Evolutionary conservation across 2,888 invertebrate species (phyloP).

Genomic region (Venusia cambrica): DNA sequence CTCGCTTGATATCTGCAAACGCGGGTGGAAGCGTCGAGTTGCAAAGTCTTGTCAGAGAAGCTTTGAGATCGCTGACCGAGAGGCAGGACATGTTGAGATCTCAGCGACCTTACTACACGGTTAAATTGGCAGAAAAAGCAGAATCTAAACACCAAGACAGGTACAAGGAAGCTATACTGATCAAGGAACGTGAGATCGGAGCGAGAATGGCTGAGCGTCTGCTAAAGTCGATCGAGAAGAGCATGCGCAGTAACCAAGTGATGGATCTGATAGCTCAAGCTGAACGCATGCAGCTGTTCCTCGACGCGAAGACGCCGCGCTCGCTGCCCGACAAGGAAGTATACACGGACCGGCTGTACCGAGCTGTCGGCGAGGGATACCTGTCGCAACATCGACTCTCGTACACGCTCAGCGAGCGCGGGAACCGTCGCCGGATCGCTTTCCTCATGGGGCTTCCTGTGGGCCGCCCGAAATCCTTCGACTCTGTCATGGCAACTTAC

Average conservation of each 20-base stretch:
- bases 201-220: constrained; percentile 59
- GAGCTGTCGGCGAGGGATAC: constrained; percentile 68
- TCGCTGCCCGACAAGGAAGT: constrained; percentile 66
- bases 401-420: constrained; percentile 66
- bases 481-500: constrained; percentile 73
- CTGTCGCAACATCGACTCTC: constrained; percentile 64
- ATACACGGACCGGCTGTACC: constrained; percentile 65
- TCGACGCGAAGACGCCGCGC: constrained; percentile 62
- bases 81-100: constrained; percentile 69
- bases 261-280: constrained; percentile 67
- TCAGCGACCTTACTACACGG: constrained; percentile 69
- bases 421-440: constrained; percentile 68
- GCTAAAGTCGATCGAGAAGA: constrained; percentile 57
- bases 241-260: constrained; percentile 53
- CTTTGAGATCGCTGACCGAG: constrained; percentile 57
- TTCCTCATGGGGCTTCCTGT: constrained; percentile 70
- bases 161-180: constrained; percentile 56
- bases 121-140: constrained; percentile 66
- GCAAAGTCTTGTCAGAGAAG: constrained; percentile 49
- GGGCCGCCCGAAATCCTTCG: constrained; percentile 65
- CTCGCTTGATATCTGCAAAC: constrained; percentile 63
- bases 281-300: constrained; percentile 70
- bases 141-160: constrained; percentile 64
- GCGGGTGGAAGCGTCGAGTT: constrained; percentile 52
- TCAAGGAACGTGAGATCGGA: constrained; percentile 62